phyloP scores from a whole-genome alignment of 1,140 invertebrate genomes.

The Scylla paramamosain region DNA sequence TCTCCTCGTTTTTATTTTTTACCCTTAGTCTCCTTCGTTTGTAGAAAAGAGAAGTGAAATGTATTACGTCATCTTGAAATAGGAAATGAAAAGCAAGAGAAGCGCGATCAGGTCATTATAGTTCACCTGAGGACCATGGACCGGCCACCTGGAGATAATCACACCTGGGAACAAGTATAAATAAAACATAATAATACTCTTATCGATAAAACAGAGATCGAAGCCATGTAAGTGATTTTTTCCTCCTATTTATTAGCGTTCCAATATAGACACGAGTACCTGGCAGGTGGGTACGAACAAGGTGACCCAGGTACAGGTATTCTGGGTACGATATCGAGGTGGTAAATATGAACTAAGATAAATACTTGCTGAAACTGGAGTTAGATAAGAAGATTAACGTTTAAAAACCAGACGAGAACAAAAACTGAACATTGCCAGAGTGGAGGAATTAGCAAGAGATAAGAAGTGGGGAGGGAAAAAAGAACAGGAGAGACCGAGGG shows the following conservation, averaged over 20 bases:
- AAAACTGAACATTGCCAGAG: neutral
- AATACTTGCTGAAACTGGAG: neutral
- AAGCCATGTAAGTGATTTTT: neutral
- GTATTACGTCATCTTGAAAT: too few species aligned
- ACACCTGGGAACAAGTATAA: neutral
- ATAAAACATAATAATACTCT: neutral
- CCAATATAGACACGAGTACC: neutral
- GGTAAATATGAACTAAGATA: conserved; percentile 10
- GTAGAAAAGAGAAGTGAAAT: too few species aligned
- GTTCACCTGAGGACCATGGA: too few species aligned
- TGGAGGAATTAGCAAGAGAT: neutral
- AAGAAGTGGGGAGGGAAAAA: neutral
- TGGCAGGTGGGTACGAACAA: neutral
- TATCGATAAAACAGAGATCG: neutral
- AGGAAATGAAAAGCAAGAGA: too few species aligned
- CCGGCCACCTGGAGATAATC: neutral
- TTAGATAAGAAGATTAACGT: neutral
- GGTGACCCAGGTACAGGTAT: neutral
- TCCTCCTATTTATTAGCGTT: neutral
- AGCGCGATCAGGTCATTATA: too few species aligned
- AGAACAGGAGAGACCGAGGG: neutral
- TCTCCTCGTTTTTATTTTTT: too few species aligned
- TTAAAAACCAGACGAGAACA: neutral
- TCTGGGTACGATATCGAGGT: neutral
- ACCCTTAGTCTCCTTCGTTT: too few species aligned